phyloP scores from a whole-genome alignment of 2,888 invertebrate genomes.

The Metopia argyrocephala region DNA sequence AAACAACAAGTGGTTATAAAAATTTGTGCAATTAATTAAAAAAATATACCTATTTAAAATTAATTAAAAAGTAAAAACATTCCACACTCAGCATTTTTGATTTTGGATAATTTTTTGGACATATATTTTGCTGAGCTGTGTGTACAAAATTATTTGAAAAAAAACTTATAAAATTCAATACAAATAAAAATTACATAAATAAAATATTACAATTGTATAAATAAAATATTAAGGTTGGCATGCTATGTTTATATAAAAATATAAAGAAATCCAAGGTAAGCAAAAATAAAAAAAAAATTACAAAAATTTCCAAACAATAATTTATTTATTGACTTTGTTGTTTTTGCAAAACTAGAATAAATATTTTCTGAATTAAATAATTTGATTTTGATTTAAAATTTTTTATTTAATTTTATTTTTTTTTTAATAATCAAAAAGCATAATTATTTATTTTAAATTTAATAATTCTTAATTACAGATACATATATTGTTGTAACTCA shows the following conservation, averaged over 20 bases:
- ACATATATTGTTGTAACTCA: neutral
- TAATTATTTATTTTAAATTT: neutral
- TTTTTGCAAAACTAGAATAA: neutral
- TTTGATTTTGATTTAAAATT: neutral
- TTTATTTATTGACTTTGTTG: neutral
- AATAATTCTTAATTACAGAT: neutral
- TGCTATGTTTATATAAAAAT: constrained; percentile 16
- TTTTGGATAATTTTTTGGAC: constrained; percentile 35
- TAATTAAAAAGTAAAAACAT: constrained; percentile 40
- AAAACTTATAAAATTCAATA: constrained; percentile 36
- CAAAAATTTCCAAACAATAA: neutral
- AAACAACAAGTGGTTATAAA: constrained; percentile 47
- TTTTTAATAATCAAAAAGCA: no score
- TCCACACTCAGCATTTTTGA: constrained; percentile 52
- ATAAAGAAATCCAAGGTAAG: constrained; percentile 34
- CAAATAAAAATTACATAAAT: constrained; percentile 46
- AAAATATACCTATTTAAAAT: constrained; percentile 2
- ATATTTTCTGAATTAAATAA: neutral
- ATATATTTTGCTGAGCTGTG: constrained; percentile 63
- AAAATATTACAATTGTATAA: constrained; percentile 11
- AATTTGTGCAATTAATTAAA: constrained; percentile 51
- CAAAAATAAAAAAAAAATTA: constrained; percentile 7
- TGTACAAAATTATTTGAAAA: constrained; percentile 61
- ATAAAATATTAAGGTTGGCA: constrained; percentile 27
- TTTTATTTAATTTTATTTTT: neutral